These are phyloP conservation scores for Atta texana DNA, from an alignment of 1,140 invertebrate genomes.

Conservation along the genomic window DNA sequence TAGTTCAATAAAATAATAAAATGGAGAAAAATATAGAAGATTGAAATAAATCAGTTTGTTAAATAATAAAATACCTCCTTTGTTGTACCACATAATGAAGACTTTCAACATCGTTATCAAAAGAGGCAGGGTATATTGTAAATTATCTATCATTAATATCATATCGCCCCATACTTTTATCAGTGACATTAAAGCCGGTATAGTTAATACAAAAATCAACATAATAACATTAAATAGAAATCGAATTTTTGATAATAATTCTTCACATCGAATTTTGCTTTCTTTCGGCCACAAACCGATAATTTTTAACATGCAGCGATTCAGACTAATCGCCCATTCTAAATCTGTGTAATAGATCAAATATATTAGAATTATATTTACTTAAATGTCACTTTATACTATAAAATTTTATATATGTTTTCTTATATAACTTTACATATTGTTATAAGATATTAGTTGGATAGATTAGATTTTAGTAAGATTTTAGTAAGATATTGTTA, in stretches of 20 bases:
- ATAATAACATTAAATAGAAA: constrained; percentile 1
- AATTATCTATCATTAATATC: constrained; percentile 40
- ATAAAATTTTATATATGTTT: neutral
- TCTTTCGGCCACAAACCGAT: constrained; percentile 31
- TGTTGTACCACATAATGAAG: constrained; percentile 16
- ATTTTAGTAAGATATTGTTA: no score
- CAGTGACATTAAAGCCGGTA: constrained; percentile 22
- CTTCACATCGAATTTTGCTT: neutral
- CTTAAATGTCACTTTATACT: neutral
- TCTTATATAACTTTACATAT: neutral
- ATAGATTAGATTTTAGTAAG: no score
- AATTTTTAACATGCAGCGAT: constrained; percentile 13
- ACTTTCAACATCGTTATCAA: constrained; percentile 27
- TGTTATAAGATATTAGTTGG: neutral
- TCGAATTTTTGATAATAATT: neutral
- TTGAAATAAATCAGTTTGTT: neutral
- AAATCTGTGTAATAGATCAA: constrained; percentile 13
- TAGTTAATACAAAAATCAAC: constrained; percentile 14
- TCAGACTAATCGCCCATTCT: constrained; percentile 41
- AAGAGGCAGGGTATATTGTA: constrained; percentile 26
- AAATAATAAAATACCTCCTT: constrained; percentile 21
- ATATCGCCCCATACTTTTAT: constrained; percentile 37
- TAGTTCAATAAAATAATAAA: neutral
- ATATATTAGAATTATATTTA: neutral
- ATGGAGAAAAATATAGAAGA: neutral